These are phyloP conservation scores for Stomatorhinus ivindoensis DNA, from an alignment of 2,113 vertebrate genomes.

Conservation along the genomic window DNA sequence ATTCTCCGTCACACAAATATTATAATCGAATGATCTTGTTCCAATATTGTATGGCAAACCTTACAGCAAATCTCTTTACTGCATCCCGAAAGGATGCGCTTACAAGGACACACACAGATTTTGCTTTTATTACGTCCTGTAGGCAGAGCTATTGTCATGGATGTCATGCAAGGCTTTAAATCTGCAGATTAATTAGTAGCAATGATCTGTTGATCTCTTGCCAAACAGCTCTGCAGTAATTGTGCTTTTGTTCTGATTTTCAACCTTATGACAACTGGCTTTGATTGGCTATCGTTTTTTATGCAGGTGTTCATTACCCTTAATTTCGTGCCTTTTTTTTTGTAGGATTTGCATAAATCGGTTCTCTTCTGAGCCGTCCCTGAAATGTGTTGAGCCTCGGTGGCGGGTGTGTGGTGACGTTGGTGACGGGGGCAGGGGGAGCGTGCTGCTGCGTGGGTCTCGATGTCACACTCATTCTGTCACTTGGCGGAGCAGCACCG, in stretches of 20 bases:
- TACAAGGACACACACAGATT: not conserved
- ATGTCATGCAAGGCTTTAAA: not conserved
- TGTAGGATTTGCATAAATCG: not conserved
- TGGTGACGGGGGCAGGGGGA: not conserved
- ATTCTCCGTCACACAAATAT: not conserved
- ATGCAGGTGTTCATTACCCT: conserved; percentile 1
- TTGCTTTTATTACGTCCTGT: not conserved
- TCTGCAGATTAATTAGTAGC: not conserved
- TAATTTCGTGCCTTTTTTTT: not conserved
- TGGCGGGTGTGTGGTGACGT: not conserved
- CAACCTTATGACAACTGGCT: not conserved
- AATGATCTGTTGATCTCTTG: not conserved
- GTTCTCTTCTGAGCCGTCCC: not conserved
- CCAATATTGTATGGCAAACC: not conserved
- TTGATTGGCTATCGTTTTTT: not conserved
- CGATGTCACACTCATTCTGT: not conserved
- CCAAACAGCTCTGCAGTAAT: not conserved
- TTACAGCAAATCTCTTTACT: not conserved
- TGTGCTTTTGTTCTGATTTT: not conserved
- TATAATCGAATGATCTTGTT: not conserved
- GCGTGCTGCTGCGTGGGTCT: not conserved
- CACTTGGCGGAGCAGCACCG: not conserved
- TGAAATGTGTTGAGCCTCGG: no score
- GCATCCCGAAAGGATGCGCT: not conserved
- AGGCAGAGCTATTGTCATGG: not conserved